A percentile compares a stretch with the other conserved stretches of the same genome.
Evolutionary conservation across 2,888 invertebrate genomes (phyloP).

Genomic region (Acleris laterana): DNA sequence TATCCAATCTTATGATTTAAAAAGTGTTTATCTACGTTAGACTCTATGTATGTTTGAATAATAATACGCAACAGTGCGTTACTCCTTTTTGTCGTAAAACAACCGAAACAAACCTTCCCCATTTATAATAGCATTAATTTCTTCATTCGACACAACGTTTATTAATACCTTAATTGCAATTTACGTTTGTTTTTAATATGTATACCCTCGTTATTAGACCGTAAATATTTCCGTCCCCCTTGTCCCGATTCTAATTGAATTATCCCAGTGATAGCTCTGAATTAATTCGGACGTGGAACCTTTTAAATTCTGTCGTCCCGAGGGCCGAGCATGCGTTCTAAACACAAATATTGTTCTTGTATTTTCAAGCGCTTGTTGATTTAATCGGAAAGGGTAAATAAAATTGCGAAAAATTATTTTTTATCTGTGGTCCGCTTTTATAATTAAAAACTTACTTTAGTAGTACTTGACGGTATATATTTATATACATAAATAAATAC

Average conservation of each 20-base stretch:
- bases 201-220: slow-evolving; percentile 59
- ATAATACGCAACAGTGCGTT: no score
- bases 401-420: slow-evolving; percentile 13
- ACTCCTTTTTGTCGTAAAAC: no score
- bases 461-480: no score
- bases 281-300: slow-evolving; percentile 66
- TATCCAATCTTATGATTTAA: no score
- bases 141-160: background rate
- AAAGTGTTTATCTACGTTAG: no score
- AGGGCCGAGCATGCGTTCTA: slow-evolving; percentile 30
- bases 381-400: slow-evolving; percentile 27
- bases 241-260: slow-evolving; percentile 66
- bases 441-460: no score
- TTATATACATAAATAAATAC: no score
- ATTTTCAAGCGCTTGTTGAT: slow-evolving; percentile 22
- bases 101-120: no score
- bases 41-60: no score
- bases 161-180: slow-evolving; percentile 41
- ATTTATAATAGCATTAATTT: no score
- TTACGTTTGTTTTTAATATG: slow-evolving; percentile 45
- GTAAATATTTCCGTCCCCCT: slow-evolving; percentile 59
- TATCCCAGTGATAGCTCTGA: slow-evolving; percentile 66
- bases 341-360: slow-evolving; percentile 37
- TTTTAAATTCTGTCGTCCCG: slow-evolving; percentile 57
- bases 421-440: no score